phyloP scores from a whole-genome alignment of 2,113 vertebrate genomes.

The Calidris pygmaea region DNA sequence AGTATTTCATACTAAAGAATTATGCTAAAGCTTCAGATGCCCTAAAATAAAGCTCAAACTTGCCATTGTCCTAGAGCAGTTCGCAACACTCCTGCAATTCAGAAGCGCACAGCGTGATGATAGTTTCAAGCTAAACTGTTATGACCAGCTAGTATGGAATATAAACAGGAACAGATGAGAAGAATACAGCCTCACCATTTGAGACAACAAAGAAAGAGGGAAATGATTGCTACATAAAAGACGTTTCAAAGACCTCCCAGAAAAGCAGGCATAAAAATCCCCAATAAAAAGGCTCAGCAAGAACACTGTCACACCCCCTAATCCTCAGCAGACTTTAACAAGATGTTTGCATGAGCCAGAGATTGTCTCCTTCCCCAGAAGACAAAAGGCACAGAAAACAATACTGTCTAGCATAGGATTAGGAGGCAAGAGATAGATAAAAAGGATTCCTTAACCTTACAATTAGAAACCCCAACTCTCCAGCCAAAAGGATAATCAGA shows the following conservation, averaged over 20 bases:
- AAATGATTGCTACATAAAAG: slow-evolving; percentile 69
- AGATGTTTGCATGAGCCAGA: slow-evolving; percentile 67
- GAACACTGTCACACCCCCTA: slow-evolving; percentile 69
- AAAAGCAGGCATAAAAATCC: slow-evolving; percentile 69
- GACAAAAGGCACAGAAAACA: slow-evolving; percentile 71
- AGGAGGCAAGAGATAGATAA: slow-evolving; percentile 64
- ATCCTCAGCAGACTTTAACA: slow-evolving; percentile 75
- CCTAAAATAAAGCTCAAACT: not conserved
- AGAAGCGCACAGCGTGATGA: not conserved
- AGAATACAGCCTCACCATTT: slow-evolving; percentile 61
- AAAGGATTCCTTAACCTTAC: slow-evolving; percentile 67
- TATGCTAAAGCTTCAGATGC: not conserved
- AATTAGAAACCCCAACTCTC: slow-evolving; percentile 57
- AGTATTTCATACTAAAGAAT: not conserved
- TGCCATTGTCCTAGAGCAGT: not conserved
- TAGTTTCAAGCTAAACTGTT: slow-evolving; percentile 45
- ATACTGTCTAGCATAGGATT: slow-evolving; percentile 63
- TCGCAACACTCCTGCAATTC: not conserved
- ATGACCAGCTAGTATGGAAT: slow-evolving; percentile 40
- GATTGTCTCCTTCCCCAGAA: slow-evolving; percentile 60
- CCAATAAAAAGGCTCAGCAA: slow-evolving; percentile 69
- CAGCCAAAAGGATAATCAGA: slow-evolving; percentile 56
- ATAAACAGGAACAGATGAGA: slow-evolving; percentile 58
- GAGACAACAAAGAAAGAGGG: slow-evolving; percentile 72
- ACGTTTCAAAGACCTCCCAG: slow-evolving; percentile 74